Base-by-base conservation (phyloP, 2,888 invertebrate genomes). In the Pseudococcus jackbeardsleyi region DNA sequence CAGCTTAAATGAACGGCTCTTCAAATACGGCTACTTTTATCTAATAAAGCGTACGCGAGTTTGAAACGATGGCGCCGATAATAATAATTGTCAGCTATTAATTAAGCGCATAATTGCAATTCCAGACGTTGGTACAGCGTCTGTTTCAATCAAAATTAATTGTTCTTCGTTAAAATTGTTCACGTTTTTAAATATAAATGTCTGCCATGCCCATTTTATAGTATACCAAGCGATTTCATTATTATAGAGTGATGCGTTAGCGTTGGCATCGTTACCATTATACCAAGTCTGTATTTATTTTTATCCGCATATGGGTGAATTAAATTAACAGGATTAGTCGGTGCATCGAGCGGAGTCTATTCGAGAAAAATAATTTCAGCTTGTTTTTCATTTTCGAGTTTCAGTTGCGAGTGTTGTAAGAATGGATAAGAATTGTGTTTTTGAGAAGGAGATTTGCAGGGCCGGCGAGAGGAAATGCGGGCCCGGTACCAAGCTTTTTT, bases 21-120 rank as follows among this genome's bases (percentile, higher is more conserved):
- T 68, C 68, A 68, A 54, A 54, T 54, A 68, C 11, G 68, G 68
- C 26, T 19, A 68, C 68, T 68, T 26, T 26, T 68, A 68, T 68
- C 54, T 54, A 54, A 54, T 54, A 54, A 68, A 68, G 12, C 68
- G 68, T n/a, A 26, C 22, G 9, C 9, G 26, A 68, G 19, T 77
- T 77, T 42, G 17, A 77, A 77, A 77, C 17, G 33, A 77, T 42
- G 77, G 77, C 77, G 77, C 77, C 77, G 77, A 54, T 54, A 54
- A 77, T 77, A 77, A 77, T 77, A 42, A 77, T 77, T 77, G 77
- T 77, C 42, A 77, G 39, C 7, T 77, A 77, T 77, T 77, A 77
- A 77, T 77, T 77, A 77, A 77, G 39, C 77, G 39, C 77, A 77
- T 77, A 77, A 77, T 77, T 77, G 77, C 77, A 77, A 77, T 77